Conservation (phyloP, 2,888 invertebrate species). For the Exephanes ischioxanthus region DNA sequence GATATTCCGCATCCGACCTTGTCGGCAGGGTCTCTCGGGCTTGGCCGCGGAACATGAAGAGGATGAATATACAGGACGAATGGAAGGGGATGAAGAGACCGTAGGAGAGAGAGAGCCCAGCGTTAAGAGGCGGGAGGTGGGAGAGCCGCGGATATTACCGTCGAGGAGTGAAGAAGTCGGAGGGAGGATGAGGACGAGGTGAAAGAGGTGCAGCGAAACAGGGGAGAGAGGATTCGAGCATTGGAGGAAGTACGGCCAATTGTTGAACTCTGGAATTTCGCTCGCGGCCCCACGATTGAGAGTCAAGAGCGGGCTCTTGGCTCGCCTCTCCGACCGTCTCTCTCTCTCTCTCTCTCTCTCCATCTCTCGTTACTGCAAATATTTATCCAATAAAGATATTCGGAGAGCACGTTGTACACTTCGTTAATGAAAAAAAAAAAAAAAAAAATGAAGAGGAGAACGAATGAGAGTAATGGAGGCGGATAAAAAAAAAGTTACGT, state of each 20-base stretch:
- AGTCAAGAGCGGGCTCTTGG: slow-evolving; percentile 62
- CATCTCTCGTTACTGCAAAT: slow-evolving; percentile 61
- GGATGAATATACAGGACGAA: slow-evolving; percentile 23
- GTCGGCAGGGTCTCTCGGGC: slow-evolving; percentile 65
- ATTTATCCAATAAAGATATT: slow-evolving; percentile 68
- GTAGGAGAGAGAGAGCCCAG: slow-evolving; percentile 20
- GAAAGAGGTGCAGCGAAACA: slow-evolving; percentile 86
- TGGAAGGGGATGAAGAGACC: slow-evolving; percentile 26
- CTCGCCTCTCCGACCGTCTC: slow-evolving; percentile 5
- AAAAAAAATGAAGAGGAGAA: slow-evolving; percentile 42
- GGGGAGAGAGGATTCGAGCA: slow-evolving; percentile 84
- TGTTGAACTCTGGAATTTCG: slow-evolving; percentile 69
- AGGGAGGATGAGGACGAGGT: slow-evolving; percentile 84
- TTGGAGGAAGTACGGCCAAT: slow-evolving; percentile 66
- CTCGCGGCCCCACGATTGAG: slow-evolving; percentile 69
- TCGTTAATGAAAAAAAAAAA: slow-evolving; percentile 64
- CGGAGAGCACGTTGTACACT: slow-evolving; percentile 58
- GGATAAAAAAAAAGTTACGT: slow-evolving; percentile 45
- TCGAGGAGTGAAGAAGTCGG: not conserved
- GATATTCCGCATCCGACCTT: slow-evolving; percentile 76
- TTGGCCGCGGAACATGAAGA: slow-evolving; percentile 54
- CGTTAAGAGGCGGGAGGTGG: not conserved
- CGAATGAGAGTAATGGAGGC: slow-evolving; percentile 23
- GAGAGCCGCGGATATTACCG: slow-evolving; percentile 42
- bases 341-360: slow-evolving; percentile 15